These are phyloP conservation scores for Stenopsyche tienmushanensis DNA, from an alignment of 1,140 invertebrate species.

Conservation along the genomic window DNA sequence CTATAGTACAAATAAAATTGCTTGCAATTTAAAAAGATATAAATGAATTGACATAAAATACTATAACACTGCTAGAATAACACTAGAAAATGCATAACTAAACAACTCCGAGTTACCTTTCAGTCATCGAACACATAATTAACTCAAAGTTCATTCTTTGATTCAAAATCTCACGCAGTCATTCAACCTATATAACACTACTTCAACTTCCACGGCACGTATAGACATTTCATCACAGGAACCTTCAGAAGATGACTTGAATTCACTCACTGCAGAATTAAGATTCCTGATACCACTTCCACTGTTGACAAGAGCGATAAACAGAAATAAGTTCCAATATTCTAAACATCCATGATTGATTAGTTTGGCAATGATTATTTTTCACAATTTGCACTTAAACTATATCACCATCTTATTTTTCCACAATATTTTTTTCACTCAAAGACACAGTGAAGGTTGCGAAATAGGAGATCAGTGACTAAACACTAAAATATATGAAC, in stretches of 20 bases:
- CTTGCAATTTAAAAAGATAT: conserved; percentile 8
- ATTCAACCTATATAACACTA: conserved; percentile 31
- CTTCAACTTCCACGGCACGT: conserved; percentile 32
- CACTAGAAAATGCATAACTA: conserved; percentile 38
- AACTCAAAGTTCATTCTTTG: conserved; percentile 38
- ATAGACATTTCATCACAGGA: conserved; percentile 19
- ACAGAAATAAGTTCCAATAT: conserved; percentile 29
- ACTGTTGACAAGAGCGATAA: conserved; percentile 35
- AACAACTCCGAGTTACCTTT: conserved; percentile 41
- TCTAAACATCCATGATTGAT: conserved; percentile 9
- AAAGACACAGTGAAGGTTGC: conserved; percentile 29
- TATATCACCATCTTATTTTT: conserved; percentile 30
- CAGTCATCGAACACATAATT: conserved; percentile 40
- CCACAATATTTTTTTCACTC: conserved; percentile 25
- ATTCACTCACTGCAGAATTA: conserved; percentile 10
- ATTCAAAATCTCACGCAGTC: conserved; percentile 40
- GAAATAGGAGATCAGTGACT: conserved; percentile 34
- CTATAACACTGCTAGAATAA: conserved; percentile 11
- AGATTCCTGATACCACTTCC: conserved; percentile 34
- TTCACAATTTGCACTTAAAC: conserved; percentile 17
- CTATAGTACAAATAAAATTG: not conserved
- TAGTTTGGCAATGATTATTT: conserved; percentile 32
- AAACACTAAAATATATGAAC: conserved; percentile 28
- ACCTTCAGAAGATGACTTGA: conserved; percentile 28
- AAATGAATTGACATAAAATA: conserved; percentile 3